Base-by-base conservation (phyloP, 2,113 vertebrate genomes). In the Varanus salvator region DNA sequence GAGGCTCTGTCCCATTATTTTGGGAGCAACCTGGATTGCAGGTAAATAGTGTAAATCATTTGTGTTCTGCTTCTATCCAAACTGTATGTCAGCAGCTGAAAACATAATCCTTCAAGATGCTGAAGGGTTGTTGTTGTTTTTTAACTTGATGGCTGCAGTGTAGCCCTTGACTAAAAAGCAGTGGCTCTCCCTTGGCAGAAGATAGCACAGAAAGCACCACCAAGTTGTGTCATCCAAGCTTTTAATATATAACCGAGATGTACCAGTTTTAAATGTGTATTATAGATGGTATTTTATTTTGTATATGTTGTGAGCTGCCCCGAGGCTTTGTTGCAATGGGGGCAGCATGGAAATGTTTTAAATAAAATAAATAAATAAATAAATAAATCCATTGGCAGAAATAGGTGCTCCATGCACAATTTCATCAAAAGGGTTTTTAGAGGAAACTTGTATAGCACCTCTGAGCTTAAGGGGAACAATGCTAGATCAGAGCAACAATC, bases 1-100 rank as follows among this genome's bases (percentile, higher is more conserved):
- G 98, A 94, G 97, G 98, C 54, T 98, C 97, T 1, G 97, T 97
- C 74, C 97, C 97, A 0, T 95, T 98, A 84, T 98, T 98, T 74
- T 98, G 97, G 98, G 97, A 98, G 92, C 98, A 98, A 92, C 96
- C 92, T 0, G 92, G 95, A 27, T 93, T 97, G 82, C 98, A 98
- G 97, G 98, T 98, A 96, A 93, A 93, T 87, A 64, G 68, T 68
- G 86, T 81, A 72, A 80, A 80, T 57, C 17, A 31, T n/a, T 72
- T 25, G 9, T 50, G 66, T 31, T 88, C 3, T 71, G 23, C 29
- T 44, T 66, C 75, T 48, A 48, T 15, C 17, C 17, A 74, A 48
- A 66, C 66, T 34, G 15, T 29, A 66, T 31, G 17, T 12, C 44
- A 80, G 17, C 44, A 88, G 54, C 69, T 52, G 8, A 69, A 27